Base-by-base conservation (phyloP, 1,140 invertebrate species). In the Scaptomyza pallida region DNA sequence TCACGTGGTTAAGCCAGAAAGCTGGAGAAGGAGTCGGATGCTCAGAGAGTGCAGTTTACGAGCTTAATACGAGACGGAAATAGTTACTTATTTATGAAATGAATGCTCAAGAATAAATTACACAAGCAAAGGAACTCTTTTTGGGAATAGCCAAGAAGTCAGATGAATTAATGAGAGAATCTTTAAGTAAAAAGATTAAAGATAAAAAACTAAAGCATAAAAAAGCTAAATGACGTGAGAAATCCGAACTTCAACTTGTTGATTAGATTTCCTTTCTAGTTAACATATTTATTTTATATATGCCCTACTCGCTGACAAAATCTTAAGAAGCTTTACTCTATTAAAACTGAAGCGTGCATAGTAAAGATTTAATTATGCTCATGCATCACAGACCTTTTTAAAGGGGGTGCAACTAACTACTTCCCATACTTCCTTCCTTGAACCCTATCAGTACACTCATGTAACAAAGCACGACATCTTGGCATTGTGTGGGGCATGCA, bases 351-450 rank as follows among this genome's bases (percentile, higher is more conserved):
- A 37, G n/a, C 23, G 17, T 3, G 41, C 43, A 23, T 47, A 21
- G 26, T 19, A 52, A 75, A 51, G 64, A 74, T 76, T 79, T 81
- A 78, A 81, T 81, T 81, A 81, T 77, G n/a, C 33, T 37, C n/a
- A 68, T 64, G 78, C 63, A 73, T 33, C 69, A 45, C 75, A 65
- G 60, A 69, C 45, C 57, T 55, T 43, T 30, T n/a, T n/a, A n/a
- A n/a, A 57, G 50, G 44, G 45, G 76, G 33, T 63, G 75, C 75
- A 69, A 72, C 51, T 21, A 65, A 59, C 51, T 64, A 55, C 47
- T 35, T 55, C 48, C 55, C 48, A 45, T 30, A 19, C 54, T 59
- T 9, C 8, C 26, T 4, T 4, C 26, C 57, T 45, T 56, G 45
- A 40, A 43, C 50, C 64, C 57, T 16, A 52, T 40, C 48, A 6